Base-by-base conservation (phyloP, 2,113 vertebrate genomes). In the Stigmatopora argus region DNA sequence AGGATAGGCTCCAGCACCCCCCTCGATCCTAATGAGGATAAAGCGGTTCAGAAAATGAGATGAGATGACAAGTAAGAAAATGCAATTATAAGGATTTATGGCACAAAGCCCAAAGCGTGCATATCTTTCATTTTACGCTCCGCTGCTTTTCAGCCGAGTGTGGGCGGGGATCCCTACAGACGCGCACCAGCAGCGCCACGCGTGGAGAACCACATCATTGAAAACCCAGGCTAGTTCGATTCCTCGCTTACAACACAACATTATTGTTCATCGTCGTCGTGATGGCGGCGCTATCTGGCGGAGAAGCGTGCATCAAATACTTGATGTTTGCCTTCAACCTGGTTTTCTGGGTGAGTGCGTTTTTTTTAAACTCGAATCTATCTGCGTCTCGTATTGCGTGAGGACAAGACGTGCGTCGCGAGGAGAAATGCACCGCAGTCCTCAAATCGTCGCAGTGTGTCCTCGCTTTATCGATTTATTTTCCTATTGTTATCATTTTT, bases 271-370 rank as follows among this genome's bases (percentile, higher is more conserved):
- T 60, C 3, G 58, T 44, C 35, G 47, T 3, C 58, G 57, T 69
- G 65, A 92, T 92, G 91, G 90, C 90, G 46, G 88, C 88, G 19
- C 90, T 98, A 77, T 96, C 93, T 67, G 94, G 96, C 68, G 95
- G 94, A 85, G 94, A 93, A 73, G 95, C 90, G 85, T 96, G 94
- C 83, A 90, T 98, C 85, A 98, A 98, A 79, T 96, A 96, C 73
- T 81, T 96, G 79, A 94, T 98, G 81, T 98, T 98, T 73, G 92
- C 87, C 78, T 97, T 96, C 84, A 96, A 96, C 85, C 94, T 97
- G 83, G 66, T 98, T 14, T 96, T 98, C 79, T 98, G 96, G 96
- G 96, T 98, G 78, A 96, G 95, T 89, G 47, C 5, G 13, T 52
- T 52, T n/a, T 52, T 52, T n/a, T 17, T 2, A 48, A 47, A 41